Conservation (phyloP, 1,140 invertebrate species). For the Lethrus apterus region DNA sequence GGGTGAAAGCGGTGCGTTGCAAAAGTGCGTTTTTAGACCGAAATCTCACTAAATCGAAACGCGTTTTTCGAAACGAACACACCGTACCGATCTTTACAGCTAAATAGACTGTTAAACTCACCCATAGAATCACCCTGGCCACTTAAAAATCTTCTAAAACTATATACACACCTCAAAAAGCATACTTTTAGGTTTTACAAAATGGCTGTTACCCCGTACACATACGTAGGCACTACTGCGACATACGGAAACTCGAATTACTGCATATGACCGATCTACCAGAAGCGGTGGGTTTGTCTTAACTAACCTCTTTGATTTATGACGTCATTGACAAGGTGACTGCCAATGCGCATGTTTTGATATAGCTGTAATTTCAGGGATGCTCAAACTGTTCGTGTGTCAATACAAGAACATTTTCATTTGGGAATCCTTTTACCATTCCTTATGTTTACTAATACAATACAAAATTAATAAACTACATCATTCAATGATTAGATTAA, state of each 20-base stretch:
- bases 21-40: conserved; percentile 6
- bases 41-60: conserved; percentile 9
- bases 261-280: too few species aligned
- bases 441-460: too few species aligned
- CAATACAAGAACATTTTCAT: too few species aligned
- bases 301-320: conserved; percentile 10
- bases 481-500: too few species aligned
- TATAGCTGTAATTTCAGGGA: conserved; percentile 21
- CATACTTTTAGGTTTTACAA: conserved; percentile 42
- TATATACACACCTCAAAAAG: conserved; percentile 42
- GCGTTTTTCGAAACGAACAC: conserved; percentile 12
- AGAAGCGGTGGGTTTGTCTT: conserved; percentile 21
- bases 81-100: background rate
- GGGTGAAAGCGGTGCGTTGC: conserved; percentile 15
- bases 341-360: conserved; percentile 27
- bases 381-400: conserved; percentile 15
- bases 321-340: conserved; percentile 38
- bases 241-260: too few species aligned
- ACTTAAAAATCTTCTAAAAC: conserved; percentile 37
- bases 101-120: conserved; percentile 29
- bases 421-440: too few species aligned
- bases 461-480: too few species aligned
- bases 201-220: conserved; percentile 40
- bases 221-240: conserved; percentile 25
- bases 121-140: conserved; percentile 37